phyloP scores from a whole-genome alignment of 2,797 vertebrate species.

The Chaunax sp. region DNA sequence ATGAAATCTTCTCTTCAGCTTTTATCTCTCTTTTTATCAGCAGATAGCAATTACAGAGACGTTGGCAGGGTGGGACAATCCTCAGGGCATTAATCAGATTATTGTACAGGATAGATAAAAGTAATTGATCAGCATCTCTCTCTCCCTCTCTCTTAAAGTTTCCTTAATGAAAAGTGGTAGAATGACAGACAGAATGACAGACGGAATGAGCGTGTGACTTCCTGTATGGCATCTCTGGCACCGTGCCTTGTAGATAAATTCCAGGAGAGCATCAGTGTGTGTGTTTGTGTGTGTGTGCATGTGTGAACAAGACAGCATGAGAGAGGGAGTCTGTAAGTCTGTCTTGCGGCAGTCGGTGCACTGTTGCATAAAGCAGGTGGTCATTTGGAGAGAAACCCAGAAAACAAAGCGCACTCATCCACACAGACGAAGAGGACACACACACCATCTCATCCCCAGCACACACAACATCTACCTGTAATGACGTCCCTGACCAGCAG shows the following conservation, averaged over 20 bases:
- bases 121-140: conserved; percentile 63
- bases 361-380: conserved; percentile 59
- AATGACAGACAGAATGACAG: no score
- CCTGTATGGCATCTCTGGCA: conserved; percentile 63
- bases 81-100: conserved; percentile 68
- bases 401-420: conserved; percentile 31
- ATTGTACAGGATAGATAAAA: conserved; percentile 65
- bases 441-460: not conserved
- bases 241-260: conserved; percentile 57
- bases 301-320: not conserved
- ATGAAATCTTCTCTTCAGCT: conserved; percentile 47
- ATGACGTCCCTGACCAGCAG: conserved; percentile 91
- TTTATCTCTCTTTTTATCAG: conserved; percentile 55
- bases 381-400: conserved; percentile 50
- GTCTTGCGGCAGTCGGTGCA: conserved; percentile 33
- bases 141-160: conserved; percentile 41
- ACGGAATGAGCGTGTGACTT: conserved; percentile 72
- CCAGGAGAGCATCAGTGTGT: conserved; percentile 55
- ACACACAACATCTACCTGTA: conserved; percentile 82
- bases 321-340: conserved; percentile 30
- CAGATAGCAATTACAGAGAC: conserved; percentile 56
- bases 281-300: conserved; percentile 3
- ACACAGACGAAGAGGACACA: conserved; percentile 12
- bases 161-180: conserved; percentile 69
- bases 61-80: conserved; percentile 49